Evolutionary conservation across 2,113 vertebrate genomes (phyloP).

Genomic region (Pelecanus crispus): DNA sequence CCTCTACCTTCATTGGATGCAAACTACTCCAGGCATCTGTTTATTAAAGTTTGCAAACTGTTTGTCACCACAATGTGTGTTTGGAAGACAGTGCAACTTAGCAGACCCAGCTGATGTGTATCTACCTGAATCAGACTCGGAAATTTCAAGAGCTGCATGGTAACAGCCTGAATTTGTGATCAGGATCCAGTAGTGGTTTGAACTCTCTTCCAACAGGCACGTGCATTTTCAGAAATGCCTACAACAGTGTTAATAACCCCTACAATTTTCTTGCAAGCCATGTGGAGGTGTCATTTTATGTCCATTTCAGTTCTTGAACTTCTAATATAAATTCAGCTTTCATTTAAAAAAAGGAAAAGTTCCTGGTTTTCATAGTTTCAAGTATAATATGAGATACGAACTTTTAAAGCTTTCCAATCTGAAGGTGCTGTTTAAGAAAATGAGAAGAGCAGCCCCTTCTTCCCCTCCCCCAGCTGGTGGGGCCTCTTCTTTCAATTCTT

Average conservation of each 20-base stretch:
- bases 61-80: not conserved
- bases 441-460: not conserved
- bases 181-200: not conserved
- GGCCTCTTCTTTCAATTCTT: not conserved
- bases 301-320: not conserved
- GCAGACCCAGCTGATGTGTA: not conserved
- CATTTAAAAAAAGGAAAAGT: not conserved
- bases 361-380: not conserved
- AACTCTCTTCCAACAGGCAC: accelerated
- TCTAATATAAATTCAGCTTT: not conserved
- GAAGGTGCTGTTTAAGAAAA: not conserved
- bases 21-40: not conserved
- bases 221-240: not conserved
- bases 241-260: not conserved
- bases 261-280: not conserved
- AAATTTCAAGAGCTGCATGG: not conserved
- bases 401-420: not conserved
- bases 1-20: not conserved
- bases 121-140: not conserved
- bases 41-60: not conserved
- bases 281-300: not conserved
- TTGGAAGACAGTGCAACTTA: not conserved
- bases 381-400: not conserved
- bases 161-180: not conserved
- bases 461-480: not conserved